These are phyloP conservation scores for Menura novaehollandiae DNA, from an alignment of 2,113 vertebrate species.

Conservation along the genomic window DNA sequence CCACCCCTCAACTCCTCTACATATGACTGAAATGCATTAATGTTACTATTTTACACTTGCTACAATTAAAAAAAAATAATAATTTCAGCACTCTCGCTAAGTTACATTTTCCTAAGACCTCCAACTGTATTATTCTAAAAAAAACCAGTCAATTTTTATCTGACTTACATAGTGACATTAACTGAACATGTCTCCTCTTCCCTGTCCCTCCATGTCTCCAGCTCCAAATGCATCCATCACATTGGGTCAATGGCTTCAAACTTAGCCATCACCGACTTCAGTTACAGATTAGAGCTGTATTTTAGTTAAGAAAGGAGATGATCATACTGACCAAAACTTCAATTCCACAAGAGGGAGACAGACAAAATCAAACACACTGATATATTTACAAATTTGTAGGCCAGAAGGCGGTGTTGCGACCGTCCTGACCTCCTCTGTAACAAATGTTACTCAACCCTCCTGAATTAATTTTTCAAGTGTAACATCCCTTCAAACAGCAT, in stretches of 20 bases:
- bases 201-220: fast-evolving
- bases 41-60: background rate
- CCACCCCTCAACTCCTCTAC: background rate
- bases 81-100: constrained; percentile 6
- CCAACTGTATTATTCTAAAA: background rate
- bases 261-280: background rate
- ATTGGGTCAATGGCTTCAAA: background rate
- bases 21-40: constrained; percentile 34
- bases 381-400: background rate
- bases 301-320: background rate
- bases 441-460: background rate
- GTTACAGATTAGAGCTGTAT: background rate
- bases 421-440: background rate
- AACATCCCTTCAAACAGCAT: background rate
- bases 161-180: background rate
- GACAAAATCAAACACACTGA: background rate
- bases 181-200: background rate
- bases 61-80: background rate
- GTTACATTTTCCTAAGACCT: background rate
- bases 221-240: background rate
- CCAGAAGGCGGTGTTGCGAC: background rate
- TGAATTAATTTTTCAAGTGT: background rate
- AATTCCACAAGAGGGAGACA: background rate
- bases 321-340: background rate
- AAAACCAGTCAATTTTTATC: background rate